These are phyloP conservation scores for Chitala chitala DNA, from an alignment of 2,113 vertebrate genomes.

Conservation along the genomic window DNA sequence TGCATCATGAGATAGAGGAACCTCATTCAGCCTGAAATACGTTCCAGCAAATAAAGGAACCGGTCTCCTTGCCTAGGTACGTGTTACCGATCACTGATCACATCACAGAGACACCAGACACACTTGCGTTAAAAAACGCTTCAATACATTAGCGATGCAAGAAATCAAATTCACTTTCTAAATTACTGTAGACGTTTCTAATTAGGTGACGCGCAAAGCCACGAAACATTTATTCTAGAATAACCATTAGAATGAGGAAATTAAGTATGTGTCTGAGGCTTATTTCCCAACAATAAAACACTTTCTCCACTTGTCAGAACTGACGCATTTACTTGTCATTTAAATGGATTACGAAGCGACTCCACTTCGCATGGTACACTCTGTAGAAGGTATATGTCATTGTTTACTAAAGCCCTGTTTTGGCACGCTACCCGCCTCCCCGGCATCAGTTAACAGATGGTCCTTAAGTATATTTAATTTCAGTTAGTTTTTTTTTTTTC, in stretches of 20 bases:
- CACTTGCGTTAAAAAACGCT: too few species aligned
- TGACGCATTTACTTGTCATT: constrained; percentile 38
- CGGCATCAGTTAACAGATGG: constrained; percentile 21
- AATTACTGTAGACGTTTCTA: too few species aligned
- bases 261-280: neutral
- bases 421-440: constrained; percentile 23
- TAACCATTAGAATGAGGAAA: neutral
- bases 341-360: constrained; percentile 1
- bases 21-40: too few species aligned
- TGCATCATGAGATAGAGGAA: too few species aligned
- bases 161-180: too few species aligned
- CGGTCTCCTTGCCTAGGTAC: too few species aligned
- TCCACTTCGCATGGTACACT: neutral
- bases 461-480: constrained; percentile 27
- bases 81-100: too few species aligned
- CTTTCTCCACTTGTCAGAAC: neutral
- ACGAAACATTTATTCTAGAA: too few species aligned
- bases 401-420: constrained; percentile 34
- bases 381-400: constrained; percentile 23
- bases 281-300: neutral
- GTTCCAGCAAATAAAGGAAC: too few species aligned
- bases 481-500: constrained; percentile 18
- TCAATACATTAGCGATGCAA: too few species aligned
- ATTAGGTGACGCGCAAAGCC: too few species aligned
- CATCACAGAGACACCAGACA: too few species aligned